Evolutionary conservation across 1,140 invertebrate species (phyloP), one percentile per base, ranked within the genome.

Genomic region (Drosophila tsacasi): DNA sequence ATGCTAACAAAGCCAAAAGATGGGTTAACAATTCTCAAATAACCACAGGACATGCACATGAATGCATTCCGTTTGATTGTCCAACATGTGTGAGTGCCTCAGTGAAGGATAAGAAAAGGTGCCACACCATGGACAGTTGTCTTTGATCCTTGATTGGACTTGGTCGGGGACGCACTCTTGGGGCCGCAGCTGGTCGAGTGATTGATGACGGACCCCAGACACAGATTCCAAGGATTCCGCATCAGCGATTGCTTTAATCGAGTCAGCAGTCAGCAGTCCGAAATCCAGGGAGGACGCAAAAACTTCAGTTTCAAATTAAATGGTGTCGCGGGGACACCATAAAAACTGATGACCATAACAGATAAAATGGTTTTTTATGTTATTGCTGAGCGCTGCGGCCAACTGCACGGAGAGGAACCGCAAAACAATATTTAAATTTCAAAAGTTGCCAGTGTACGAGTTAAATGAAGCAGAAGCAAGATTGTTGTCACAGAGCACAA

Each of bases 381-480:
- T 89, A 89, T 90, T 84, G 83, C 79, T 76, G 54, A 50, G 69
- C 78, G n/a, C 39, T 83, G 83, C 58, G 72, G 44, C 78, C 52
- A 55, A 55, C 54, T 55, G 54, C 54, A 55, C 73, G 59, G 47
- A 49, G 52, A 49, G 63, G 32, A 73, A 66, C 66, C 81, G 71
- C 81, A 89, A 79, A 89, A 89, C 85, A 89, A 89, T 89, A 89
- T 89, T 89, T 89, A 85, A 90, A 89, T 89, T 90, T 90, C 64
- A 81, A 89, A 89, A 85, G 68, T 89, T 84, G 49, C 66, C 59
- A 83, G 52, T 76, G 79, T 86, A 81, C 67, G 73, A 82, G 87
- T 91, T 91, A 86, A 91, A 91, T 91, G 86, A 91, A 91, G 69
- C 86, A 91, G 86, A 91, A 91, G 86, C 86, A 91, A 91, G 86